Conservation (phyloP, 2,888 invertebrate species). For the Lepidochrysops patricia region DNA sequence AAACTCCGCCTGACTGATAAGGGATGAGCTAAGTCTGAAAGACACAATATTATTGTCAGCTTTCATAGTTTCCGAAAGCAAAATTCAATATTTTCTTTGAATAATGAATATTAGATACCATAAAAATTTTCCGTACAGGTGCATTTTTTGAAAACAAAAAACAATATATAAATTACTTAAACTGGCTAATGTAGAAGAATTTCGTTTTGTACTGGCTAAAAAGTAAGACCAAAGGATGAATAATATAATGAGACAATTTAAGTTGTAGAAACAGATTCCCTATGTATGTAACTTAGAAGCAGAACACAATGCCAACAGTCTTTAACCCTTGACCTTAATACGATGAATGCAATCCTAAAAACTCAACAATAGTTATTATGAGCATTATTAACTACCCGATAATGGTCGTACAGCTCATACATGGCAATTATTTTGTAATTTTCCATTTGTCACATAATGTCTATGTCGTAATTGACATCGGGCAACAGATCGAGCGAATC, state of each 20-base stretch:
- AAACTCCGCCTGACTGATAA: background rate
- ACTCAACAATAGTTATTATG: conserved; percentile 7
- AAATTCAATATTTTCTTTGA: too few species aligned
- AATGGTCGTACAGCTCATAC: background rate
- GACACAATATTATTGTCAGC: too few species aligned
- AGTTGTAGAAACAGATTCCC: too few species aligned
- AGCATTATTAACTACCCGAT: background rate
- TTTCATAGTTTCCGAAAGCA: too few species aligned
- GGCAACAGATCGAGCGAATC: background rate
- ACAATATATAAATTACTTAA: too few species aligned
- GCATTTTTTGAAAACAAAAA: too few species aligned
- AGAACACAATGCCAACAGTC: background rate
- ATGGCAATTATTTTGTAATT: conserved; percentile 10
- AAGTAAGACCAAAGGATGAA: too few species aligned
- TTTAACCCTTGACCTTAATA: background rate
- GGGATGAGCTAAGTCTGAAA: background rate
- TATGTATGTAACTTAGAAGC: background rate
- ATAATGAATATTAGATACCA: too few species aligned
- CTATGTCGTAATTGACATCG: conserved; percentile 8
- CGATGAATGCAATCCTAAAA: background rate
- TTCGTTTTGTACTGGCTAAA: too few species aligned
- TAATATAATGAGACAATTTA: too few species aligned
- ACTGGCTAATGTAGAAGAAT: too few species aligned
- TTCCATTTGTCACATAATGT: conserved; percentile 11
- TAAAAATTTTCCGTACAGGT: too few species aligned